Percentiles rank a stretch among this genome's conserved stretches.
Evolutionary conservation across 1,140 invertebrate species (phyloP).

Genomic region (Panagrolaimus sp.): DNA sequence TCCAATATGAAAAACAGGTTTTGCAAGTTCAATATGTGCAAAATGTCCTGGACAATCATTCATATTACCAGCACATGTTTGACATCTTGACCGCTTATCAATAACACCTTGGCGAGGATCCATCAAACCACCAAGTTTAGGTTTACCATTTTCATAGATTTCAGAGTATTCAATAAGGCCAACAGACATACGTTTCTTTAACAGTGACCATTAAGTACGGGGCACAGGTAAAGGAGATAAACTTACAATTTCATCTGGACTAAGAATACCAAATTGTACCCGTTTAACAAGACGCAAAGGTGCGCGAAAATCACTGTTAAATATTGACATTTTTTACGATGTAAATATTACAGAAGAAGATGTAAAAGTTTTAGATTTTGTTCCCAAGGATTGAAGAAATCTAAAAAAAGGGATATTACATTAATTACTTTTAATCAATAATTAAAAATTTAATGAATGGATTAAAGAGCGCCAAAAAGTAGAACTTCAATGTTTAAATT

Average conservation of each 20-base stretch:
- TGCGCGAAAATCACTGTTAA: conserved; percentile 77
- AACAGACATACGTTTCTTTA: conserved; percentile 88
- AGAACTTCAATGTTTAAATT: too few species aligned
- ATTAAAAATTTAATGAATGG: too few species aligned
- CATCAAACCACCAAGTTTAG: conserved; percentile 95
- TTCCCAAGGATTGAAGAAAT: too few species aligned
- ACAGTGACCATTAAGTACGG: conserved; percentile 44
- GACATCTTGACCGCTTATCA: conserved; percentile 78
- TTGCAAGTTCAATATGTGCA: conserved; percentile 95
- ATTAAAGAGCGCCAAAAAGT: too few species aligned
- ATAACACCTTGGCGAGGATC: conserved; percentile 97
- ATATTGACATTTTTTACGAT: conserved; percentile 45
- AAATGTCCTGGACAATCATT: conserved; percentile 98
- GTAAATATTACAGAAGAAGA: conserved; percentile 10
- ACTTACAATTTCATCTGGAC: conserved; percentile 98
- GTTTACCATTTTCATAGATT: conserved; percentile 93
- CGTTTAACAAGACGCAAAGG: conserved; percentile 84
- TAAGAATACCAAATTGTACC: conserved; percentile 95
- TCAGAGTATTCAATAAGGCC: conserved; percentile 94
- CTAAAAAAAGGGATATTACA: too few species aligned
- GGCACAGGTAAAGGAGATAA: conserved; percentile 18
- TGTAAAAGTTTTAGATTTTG: too few species aligned
- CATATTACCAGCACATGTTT: conserved; percentile 96
- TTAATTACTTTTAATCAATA: too few species aligned
- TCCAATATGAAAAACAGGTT: conserved; percentile 96